phyloP scores from a whole-genome alignment of 2,888 invertebrate species.

The Incurvaria masculella region DNA sequence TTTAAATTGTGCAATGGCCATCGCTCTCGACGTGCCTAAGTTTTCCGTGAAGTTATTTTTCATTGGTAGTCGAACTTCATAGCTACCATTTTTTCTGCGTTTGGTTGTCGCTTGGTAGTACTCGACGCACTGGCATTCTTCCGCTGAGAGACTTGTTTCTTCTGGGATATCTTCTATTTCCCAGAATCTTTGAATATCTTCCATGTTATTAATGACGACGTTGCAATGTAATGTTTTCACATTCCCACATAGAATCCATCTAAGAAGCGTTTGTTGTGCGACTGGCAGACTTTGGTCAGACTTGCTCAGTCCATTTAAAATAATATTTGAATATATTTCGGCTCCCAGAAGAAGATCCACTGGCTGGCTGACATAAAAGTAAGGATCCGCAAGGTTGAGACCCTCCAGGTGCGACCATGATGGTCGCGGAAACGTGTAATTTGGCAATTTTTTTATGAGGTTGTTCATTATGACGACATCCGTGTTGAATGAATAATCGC shows the following conservation, averaged over 20 bases:
- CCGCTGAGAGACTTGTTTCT: no score
- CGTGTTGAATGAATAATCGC: conserved; percentile 7
- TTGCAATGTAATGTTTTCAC: conserved; percentile 11
- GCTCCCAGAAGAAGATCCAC: no score
- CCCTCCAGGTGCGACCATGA: no score
- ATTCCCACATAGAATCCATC: no score
- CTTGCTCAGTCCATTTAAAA: conserved; percentile 7
- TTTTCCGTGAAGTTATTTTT: neutral
- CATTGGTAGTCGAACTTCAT: conserved; percentile 3
- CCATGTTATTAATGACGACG: conserved; percentile 6
- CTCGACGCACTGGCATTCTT: no score
- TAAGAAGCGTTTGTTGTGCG: conserved; percentile 16
- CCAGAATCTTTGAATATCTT: conserved; percentile 8
- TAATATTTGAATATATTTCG: conserved; percentile 11
- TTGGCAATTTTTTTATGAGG: conserved; percentile 9
- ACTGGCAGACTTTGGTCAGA: conserved; percentile 7
- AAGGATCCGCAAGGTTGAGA: conserved; percentile 16
- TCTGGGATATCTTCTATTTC: conserved; percentile 5
- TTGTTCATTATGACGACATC: conserved; percentile 13
- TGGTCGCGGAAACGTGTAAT: neutral
- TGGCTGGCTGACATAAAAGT: conserved; percentile 3
- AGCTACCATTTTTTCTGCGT: conserved; percentile 2
- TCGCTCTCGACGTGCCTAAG: neutral
- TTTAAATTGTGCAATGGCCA: conserved; percentile 3
- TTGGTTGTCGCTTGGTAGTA: no score